These are phyloP conservation scores for Microctenopoma stevenorrisi DNA, from an alignment of 2,797 vertebrate species.

Conservation along the genomic window DNA sequence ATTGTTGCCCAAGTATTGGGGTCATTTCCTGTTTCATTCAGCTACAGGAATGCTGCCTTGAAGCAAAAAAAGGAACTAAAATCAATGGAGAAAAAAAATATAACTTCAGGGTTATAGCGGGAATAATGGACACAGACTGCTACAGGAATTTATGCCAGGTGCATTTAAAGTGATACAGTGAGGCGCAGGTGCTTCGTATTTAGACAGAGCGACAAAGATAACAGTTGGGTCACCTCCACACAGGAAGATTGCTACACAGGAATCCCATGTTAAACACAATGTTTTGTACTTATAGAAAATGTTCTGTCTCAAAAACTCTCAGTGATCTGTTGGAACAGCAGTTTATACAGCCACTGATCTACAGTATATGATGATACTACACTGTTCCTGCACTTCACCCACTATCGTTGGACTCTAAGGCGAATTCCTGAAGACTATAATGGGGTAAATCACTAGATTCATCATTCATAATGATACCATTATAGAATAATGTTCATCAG, in stretches of 20 bases:
- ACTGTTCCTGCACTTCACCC: slow-evolving; percentile 36
- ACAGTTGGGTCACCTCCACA: slow-evolving; percentile 44
- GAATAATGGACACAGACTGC: slow-evolving; percentile 30
- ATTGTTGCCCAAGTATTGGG: slow-evolving; percentile 50
- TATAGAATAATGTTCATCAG: slow-evolving; percentile 76
- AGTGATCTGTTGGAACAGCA: slow-evolving; percentile 16
- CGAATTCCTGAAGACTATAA: slow-evolving; percentile 65
- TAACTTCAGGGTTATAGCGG: slow-evolving; percentile 35
- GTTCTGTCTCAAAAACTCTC: slow-evolving; percentile 8
- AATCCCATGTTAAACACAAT: slow-evolving; percentile 19
- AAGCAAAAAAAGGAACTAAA: slow-evolving; percentile 45
- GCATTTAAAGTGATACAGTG: slow-evolving; percentile 39
- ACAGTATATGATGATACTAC: slow-evolving; percentile 40
- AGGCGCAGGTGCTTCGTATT: slow-evolving; percentile 23
- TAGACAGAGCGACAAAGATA: slow-evolving; percentile 32
- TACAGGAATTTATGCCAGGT: slow-evolving; percentile 42
- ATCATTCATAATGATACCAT: slow-evolving; percentile 77
- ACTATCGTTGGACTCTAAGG: slow-evolving; percentile 44
- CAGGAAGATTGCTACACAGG: slow-evolving; percentile 16
- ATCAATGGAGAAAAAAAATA: slow-evolving; percentile 40
- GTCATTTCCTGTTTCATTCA: slow-evolving; percentile 47
- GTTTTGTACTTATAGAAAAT: background rate
- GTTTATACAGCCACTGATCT: background rate
- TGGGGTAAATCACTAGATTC: slow-evolving; percentile 69
- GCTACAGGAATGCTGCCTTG: slow-evolving; percentile 32